These are phyloP conservation scores for Apostichopus californicus DNA, from an alignment of 35 echinoderm and acorn worm species.

Conservation along the genomic window DNA sequence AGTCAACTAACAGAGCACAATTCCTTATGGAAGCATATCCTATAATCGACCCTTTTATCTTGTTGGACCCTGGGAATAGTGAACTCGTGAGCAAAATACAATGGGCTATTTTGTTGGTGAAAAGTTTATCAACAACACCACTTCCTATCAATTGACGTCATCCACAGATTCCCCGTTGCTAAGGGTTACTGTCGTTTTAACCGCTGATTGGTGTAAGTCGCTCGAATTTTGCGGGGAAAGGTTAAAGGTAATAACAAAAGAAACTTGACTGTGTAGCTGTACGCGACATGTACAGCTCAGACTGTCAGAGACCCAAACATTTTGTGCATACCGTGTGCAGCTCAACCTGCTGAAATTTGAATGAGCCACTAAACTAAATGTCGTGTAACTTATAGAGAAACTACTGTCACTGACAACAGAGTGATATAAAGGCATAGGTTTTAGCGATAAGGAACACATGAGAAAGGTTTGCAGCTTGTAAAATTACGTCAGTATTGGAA, in stretches of 20 bases:
- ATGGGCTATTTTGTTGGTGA: not conserved
- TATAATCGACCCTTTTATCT: not conserved
- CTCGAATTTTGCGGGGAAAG: constrained; percentile 20
- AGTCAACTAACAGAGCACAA: too few species aligned
- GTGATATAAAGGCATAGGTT: too few species aligned
- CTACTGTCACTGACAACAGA: too few species aligned
- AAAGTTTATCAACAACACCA: not conserved
- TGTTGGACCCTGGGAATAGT: not conserved
- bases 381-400: too few species aligned
- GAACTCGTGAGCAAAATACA: not conserved
- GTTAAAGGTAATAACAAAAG: constrained; percentile 36
- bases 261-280: not conserved
- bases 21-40: too few species aligned
- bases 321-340: too few species aligned
- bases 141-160: constrained; percentile 39
- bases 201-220: constrained; percentile 26
- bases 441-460: too few species aligned
- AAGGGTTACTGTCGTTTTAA: constrained; percentile 12
- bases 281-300: not conserved
- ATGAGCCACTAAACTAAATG: too few species aligned
- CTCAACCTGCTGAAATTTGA: too few species aligned
- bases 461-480: too few species aligned
- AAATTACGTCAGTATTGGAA: too few species aligned
- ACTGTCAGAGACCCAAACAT: too few species aligned
- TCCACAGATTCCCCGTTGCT: constrained; percentile 46